Evolutionary conservation across 1,140 invertebrate species (phyloP), one percentile per base, ranked within the genome.

Genomic region (Macrosteles quadrilineatus): DNA sequence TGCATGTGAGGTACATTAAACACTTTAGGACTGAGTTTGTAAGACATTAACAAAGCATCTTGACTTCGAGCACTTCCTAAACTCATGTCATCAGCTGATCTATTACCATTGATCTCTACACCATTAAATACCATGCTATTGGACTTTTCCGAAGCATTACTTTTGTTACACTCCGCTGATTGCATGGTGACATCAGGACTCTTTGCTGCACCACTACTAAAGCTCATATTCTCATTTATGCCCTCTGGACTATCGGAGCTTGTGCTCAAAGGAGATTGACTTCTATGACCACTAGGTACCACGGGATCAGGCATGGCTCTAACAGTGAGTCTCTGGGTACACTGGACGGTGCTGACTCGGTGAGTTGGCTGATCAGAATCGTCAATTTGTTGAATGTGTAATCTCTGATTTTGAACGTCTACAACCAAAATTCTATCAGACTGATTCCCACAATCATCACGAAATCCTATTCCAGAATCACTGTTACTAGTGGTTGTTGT

Each of bases 391-490:
- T 81, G 79, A 64, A 82, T 76, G 65, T 81, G 76, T 66, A 80
- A 74, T 30, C 78, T 73, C 72, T 82, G 79, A 69, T 81, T 80
- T 45, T 89, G 87, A 76, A 92, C 91, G 77, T 95, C 92, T 0
- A 92, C 90, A 0, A 94, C 86, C 53, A 91, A 83, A 73, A 95
- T 94, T 62, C 90, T 83, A 81, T 95, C 92, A 0, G 89, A 90
- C 68, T 93, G 87, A 76, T 91, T 90, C 43, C 88, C 86, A 76
- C 88, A 90, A 72, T 97, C 93, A 76, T 95, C 94, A 72, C 92
- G 88, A 76, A 96, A 96, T 0, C 95, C 95, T 67, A 97, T 95
- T 0, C 95, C 95, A 19, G 95, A 97, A 80, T 98, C 96, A 74
- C 93, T 96, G 78, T 97, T 98, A 72, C 93, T 96, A 19, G 91